Conservation (phyloP, 2,888 invertebrate genomes). For the Netelia fuscicornis region DNA sequence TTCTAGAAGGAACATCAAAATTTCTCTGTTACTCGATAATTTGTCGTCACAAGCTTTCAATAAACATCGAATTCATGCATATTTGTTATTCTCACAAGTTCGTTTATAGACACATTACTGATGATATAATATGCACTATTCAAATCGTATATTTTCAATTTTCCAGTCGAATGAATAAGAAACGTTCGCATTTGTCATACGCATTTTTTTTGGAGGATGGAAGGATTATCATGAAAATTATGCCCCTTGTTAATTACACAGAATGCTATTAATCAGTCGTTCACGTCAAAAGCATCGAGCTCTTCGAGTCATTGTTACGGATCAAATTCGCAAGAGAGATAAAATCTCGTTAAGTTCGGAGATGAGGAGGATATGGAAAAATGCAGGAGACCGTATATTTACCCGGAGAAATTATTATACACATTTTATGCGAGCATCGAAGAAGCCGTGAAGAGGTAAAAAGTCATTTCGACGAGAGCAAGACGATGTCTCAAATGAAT, state of each 20-base stretch:
- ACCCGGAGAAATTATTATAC: conserved; percentile 26
- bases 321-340: neutral
- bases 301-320: neutral
- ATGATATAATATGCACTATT: conserved; percentile 62
- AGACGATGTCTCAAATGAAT: conserved; percentile 8
- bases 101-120: conserved; percentile 57
- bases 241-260: neutral
- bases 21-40: conserved; percentile 69
- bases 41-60: conserved; percentile 59
- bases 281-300: neutral
- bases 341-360: neutral
- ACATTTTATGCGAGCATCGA: conserved; percentile 18
- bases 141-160: conserved; percentile 37
- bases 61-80: conserved; percentile 82
- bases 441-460: conserved; percentile 30
- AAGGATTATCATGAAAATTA: neutral
- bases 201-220: conserved; percentile 1
- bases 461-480: conserved; percentile 13
- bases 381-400: conserved; percentile 26
- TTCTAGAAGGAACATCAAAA: conserved; percentile 83
- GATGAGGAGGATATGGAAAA: conserved; percentile 1
- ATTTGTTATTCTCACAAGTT: conserved; percentile 72
- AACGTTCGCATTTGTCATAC: conserved; percentile 19
- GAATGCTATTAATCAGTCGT: neutral
- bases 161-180: conserved; percentile 3